phyloP scores from a whole-genome alignment of 2,888 invertebrate species.

The Parnassius mnemosyne region DNA sequence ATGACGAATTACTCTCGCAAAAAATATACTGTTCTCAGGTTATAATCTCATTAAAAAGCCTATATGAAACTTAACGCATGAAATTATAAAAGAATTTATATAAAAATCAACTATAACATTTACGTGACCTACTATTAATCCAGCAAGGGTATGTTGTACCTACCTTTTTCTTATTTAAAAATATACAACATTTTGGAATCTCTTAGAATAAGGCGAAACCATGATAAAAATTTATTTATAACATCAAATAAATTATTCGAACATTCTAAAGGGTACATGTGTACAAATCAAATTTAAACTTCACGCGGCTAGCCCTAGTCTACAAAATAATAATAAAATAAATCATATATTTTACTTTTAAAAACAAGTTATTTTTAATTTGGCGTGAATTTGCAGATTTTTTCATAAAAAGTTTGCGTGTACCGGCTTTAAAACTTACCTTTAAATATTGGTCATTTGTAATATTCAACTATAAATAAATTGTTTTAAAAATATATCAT shows the following conservation, averaged over 20 bases:
- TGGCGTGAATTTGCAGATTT: slow-evolving; percentile 22
- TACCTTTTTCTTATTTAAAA: not conserved
- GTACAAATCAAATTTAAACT: slow-evolving; percentile 10
- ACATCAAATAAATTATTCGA: not conserved
- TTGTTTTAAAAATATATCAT: slow-evolving; percentile 23
- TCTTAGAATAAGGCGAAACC: slow-evolving; percentile 14
- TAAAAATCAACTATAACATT: slow-evolving; percentile 4
- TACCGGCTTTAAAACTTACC: slow-evolving; percentile 25
- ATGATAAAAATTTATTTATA: slow-evolving; percentile 3
- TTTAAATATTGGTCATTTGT: slow-evolving; percentile 27
- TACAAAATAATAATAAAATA: not conserved
- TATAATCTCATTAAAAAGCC: slow-evolving; percentile 13
- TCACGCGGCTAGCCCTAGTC: slow-evolving; percentile 8
- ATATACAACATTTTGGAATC: slow-evolving; percentile 15
- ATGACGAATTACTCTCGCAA: slow-evolving; percentile 4
- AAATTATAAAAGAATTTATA: slow-evolving; percentile 20
- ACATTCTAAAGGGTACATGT: slow-evolving; percentile 4
- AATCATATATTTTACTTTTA: slow-evolving; percentile 7
- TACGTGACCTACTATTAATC: not conserved
- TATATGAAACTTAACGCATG: slow-evolving; percentile 9
- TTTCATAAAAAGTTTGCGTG: slow-evolving; percentile 25
- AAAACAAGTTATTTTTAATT: slow-evolving; percentile 20
- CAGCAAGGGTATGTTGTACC: not conserved
- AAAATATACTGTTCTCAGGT: slow-evolving; percentile 7
- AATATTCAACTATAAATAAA: slow-evolving; percentile 28